phyloP scores from a whole-genome alignment of 2,888 invertebrate genomes.

The Sympetrum striolatum region DNA sequence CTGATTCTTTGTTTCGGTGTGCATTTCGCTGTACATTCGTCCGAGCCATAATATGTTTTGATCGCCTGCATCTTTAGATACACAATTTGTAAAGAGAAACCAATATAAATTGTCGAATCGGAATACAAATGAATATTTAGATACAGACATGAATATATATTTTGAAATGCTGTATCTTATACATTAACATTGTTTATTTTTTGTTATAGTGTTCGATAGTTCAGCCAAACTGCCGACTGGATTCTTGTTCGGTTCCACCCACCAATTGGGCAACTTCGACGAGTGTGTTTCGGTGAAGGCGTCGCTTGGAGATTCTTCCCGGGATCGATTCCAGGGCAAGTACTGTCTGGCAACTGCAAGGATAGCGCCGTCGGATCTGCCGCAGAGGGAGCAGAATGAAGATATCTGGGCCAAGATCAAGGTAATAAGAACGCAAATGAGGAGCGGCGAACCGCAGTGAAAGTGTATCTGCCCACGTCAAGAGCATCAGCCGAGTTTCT shows the following conservation, averaged over 20 bases:
- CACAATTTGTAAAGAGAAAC: too few relatives aligned
- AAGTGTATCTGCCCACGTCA: background rate
- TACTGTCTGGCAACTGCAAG: background rate
- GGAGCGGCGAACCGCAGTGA: too few relatives aligned
- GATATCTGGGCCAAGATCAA: background rate
- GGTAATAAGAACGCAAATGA: background rate
- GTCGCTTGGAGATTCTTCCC: background rate
- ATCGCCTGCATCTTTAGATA: too few relatives aligned
- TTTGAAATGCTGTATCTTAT: too few relatives aligned
- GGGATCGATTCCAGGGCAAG: background rate
- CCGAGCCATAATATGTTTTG: too few relatives aligned
- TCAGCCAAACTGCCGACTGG: background rate
- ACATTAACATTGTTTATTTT: too few relatives aligned
- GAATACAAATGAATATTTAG: too few relatives aligned
- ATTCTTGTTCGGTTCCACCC: background rate
- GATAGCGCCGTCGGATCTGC: background rate
- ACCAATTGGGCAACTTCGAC: background rate
- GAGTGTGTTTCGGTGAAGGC: slow-evolving; percentile 3
- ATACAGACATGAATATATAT: too few relatives aligned
- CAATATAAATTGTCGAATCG: too few relatives aligned
- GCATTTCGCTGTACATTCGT: too few relatives aligned
- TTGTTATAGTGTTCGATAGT: background rate
- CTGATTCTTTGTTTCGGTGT: too few relatives aligned
- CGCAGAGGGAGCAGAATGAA: background rate
- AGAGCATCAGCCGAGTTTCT: background rate